A percentile compares a stretch with the other conserved stretches of the same genome.
Evolutionary conservation across 2,888 invertebrate genomes (phyloP).

Genomic region (Drosophila meridiana): DNA sequence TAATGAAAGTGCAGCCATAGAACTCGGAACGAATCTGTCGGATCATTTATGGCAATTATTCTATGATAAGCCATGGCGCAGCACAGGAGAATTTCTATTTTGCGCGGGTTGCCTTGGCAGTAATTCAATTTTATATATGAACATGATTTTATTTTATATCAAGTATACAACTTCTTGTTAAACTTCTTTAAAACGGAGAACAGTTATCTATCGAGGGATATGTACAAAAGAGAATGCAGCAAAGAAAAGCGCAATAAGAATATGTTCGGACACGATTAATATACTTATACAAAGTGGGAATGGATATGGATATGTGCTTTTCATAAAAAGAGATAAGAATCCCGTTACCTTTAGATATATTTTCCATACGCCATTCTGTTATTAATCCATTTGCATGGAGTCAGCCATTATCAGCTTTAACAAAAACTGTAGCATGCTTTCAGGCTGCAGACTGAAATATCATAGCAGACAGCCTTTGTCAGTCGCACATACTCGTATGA

Average conservation of each 20-base stretch:
- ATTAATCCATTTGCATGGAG: neutral
- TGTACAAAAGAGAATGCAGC: no score
- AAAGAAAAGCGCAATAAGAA: no score
- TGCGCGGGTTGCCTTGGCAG: neutral
- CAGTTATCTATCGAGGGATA: no score
- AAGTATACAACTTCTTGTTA: no score
- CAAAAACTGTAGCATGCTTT: constrained; percentile 46
- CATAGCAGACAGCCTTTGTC: constrained; percentile 20
- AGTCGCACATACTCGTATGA: neutral
- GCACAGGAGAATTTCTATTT: constrained; percentile 10
- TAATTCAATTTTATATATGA: neutral
- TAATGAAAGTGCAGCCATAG: constrained; percentile 56
- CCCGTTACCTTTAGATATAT: neutral
- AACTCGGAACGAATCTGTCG: constrained; percentile 13
- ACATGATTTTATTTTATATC: no score
- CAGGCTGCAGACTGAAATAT: constrained; percentile 31
- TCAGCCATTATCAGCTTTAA: neutral
- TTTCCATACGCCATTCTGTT: no score
- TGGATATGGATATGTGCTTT: no score
- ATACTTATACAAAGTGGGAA: no score
- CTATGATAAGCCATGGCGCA: neutral
- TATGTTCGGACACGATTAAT: no score
- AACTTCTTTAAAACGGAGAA: no score
- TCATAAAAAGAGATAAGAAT: no score
- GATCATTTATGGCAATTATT: constrained; percentile 24